Conservation (phyloP, 2,797 vertebrate genomes). For the Labeo calbasu region DNA sequence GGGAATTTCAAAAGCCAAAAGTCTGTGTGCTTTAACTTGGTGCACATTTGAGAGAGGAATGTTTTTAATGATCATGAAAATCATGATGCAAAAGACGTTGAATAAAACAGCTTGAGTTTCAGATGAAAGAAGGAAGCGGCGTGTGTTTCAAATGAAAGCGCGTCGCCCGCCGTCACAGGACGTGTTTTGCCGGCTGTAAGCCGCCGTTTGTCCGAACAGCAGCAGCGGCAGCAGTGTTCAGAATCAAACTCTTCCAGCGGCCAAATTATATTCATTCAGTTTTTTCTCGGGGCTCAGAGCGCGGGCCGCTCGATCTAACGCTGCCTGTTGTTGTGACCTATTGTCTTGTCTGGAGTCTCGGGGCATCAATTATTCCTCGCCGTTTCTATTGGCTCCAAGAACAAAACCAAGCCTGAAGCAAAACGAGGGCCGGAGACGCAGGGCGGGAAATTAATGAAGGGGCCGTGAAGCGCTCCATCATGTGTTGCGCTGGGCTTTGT, state of each 20-base stretch:
- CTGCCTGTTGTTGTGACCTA: constrained; percentile 74
- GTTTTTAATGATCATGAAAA: background rate
- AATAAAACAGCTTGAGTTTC: constrained; percentile 6
- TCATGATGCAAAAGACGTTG: background rate
- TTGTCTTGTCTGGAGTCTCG: constrained; percentile 75
- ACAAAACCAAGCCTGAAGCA: constrained; percentile 38
- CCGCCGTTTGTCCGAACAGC: background rate
- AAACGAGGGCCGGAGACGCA: constrained; percentile 36
- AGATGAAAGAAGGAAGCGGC: background rate
- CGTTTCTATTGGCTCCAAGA: constrained; percentile 49
- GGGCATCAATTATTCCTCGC: constrained; percentile 79
- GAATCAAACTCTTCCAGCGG: constrained; percentile 7
- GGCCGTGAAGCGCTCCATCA: constrained; percentile 40
- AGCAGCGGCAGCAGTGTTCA: background rate
- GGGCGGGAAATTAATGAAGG: constrained; percentile 43
- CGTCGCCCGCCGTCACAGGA: background rate
- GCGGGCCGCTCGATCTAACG: constrained; percentile 55
- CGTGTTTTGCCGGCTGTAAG: background rate
- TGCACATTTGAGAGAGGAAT: background rate
- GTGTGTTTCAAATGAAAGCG: background rate
- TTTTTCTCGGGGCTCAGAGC: background rate
- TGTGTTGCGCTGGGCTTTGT: constrained; percentile 22
- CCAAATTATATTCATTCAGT: background rate
- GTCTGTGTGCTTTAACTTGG: background rate
- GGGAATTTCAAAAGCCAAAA: background rate